Conservation (phyloP, 23 tunicate genomes). For the Trididemnum clinides region DNA sequence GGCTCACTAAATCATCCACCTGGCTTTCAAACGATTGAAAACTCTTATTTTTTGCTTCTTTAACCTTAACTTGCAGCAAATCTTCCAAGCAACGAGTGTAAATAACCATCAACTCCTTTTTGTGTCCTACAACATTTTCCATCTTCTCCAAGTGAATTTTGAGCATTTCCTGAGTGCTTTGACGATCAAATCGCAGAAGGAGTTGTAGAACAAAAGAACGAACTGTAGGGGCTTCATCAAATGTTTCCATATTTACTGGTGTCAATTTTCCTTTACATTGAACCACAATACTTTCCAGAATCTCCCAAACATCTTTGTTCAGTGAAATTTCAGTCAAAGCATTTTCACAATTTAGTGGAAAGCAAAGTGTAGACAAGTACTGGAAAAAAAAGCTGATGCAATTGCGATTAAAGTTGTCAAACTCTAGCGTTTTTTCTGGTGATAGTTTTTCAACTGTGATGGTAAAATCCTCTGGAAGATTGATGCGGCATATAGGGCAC, state of each 20-base stretch:
- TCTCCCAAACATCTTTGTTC: background rate
- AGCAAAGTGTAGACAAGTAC: conserved; percentile 56
- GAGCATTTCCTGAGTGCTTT: background rate
- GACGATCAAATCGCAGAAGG: conserved; percentile 20
- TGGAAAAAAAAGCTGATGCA: conserved; percentile 62
- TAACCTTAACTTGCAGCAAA: background rate
- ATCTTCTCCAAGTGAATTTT: conserved; percentile 40
- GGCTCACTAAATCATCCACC: background rate
- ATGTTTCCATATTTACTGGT: conserved; percentile 15
- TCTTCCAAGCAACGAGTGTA: conserved; percentile 50
- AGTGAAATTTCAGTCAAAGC: background rate
- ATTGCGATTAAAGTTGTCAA: conserved; percentile 25
- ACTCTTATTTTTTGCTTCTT: background rate
- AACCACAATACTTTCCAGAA: conserved; percentile 38
- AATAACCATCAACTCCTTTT: conserved; percentile 42
- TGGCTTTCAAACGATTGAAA: background rate
- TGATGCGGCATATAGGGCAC: conserved; percentile 47
- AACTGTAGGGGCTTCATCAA: conserved; percentile 59
- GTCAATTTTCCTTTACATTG: conserved; percentile 23
- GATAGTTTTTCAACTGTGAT: background rate
- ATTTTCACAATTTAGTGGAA: conserved; percentile 13
- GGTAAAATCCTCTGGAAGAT: conserved; percentile 43
- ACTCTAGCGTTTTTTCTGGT: conserved; percentile 1
- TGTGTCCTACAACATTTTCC: conserved; percentile 11
- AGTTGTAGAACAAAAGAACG: conserved; percentile 51